Conservation (phyloP, 2,113 vertebrate species). For the Brienomyrus longianalis region DNA sequence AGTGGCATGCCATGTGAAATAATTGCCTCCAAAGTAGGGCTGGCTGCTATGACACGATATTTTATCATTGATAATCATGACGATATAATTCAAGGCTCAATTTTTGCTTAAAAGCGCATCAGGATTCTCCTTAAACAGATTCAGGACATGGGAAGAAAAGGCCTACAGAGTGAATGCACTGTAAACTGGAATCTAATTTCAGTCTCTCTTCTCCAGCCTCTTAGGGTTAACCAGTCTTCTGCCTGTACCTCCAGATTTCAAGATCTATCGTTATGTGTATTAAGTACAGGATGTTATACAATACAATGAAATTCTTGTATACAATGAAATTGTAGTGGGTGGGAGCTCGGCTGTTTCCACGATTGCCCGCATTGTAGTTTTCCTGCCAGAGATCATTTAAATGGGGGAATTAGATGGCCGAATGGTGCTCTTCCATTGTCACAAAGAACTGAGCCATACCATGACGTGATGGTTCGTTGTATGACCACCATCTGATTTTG, state of each 20-base stretch:
- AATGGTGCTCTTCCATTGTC: neutral
- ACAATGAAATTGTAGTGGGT: conserved; percentile 78
- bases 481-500: neutral
- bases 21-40: neutral
- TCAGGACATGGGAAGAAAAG: neutral
- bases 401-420: neutral
- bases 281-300: no score
- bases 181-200: neutral
- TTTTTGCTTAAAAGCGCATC: neutral
- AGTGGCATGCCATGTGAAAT: neutral
- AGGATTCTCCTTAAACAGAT: neutral
- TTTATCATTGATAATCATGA: neutral
- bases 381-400: neutral
- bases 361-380: neutral
- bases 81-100: neutral
- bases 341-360: conserved; percentile 20
- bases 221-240: no score
- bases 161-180: neutral
- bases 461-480: neutral
- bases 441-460: neutral
- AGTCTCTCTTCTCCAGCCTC: no score
- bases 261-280: no score
- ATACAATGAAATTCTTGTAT: neutral
- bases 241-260: no score
- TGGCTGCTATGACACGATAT: neutral